phyloP scores from a whole-genome alignment of 2,888 invertebrate species.

The Lithophane semibrunnea region DNA sequence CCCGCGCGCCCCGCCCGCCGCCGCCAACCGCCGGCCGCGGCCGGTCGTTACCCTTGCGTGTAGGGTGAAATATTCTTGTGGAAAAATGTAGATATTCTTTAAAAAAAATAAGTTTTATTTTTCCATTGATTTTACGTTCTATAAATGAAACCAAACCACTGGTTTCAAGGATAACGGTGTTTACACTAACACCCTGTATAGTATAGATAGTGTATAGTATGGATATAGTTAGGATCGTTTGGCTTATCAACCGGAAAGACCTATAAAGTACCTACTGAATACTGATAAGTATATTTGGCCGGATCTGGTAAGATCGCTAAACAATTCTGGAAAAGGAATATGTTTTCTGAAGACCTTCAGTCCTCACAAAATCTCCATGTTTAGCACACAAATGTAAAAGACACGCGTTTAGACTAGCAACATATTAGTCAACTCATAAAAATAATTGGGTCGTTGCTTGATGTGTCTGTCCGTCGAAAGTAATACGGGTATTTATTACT shows the following conservation, averaged over 20 bases:
- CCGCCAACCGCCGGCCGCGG: too few relatives aligned
- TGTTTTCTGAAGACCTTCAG: neutral
- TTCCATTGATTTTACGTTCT: too few relatives aligned
- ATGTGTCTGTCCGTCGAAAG: slow-evolving; percentile 22
- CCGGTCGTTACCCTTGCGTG: too few relatives aligned
- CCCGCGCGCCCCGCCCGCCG: too few relatives aligned
- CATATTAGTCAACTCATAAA: slow-evolving; percentile 28
- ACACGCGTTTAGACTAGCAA: neutral
- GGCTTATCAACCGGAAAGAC: neutral
- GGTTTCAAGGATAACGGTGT: too few relatives aligned
- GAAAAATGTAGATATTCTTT: too few relatives aligned
- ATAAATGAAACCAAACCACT: too few relatives aligned
- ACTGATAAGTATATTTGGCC: neutral
- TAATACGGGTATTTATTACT: slow-evolving; percentile 48
- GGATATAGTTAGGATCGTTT: neutral
- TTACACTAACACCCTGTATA: too few relatives aligned
- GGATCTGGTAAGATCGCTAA: neutral
- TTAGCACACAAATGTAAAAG: neutral
- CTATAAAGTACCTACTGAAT: too few relatives aligned
- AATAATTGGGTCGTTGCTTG: slow-evolving; percentile 48
- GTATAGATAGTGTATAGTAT: too few relatives aligned
- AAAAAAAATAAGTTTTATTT: too few relatives aligned
- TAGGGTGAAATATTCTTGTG: too few relatives aligned
- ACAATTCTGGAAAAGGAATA: neutral
- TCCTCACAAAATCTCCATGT: neutral